Evolutionary conservation across 2,797 vertebrate genomes (phyloP).

Genomic region (Spinibarbus caldwelli): DNA sequence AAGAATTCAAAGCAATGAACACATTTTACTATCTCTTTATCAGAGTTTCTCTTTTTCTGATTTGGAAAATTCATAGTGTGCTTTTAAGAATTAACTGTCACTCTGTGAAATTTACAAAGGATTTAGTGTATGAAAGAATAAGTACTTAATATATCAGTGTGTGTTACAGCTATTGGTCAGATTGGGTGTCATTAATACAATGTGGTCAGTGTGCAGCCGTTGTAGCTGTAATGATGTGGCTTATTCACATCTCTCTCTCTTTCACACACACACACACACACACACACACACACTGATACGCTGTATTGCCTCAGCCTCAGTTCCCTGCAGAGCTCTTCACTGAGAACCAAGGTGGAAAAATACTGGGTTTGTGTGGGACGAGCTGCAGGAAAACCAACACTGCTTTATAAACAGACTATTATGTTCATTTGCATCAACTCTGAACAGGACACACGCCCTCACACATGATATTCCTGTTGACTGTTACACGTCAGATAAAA

Average conservation of each 20-base stretch:
- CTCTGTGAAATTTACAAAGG: background rate
- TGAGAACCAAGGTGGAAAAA: slow-evolving; percentile 27
- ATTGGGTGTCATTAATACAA: slow-evolving; percentile 68
- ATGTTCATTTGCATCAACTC: slow-evolving; percentile 9
- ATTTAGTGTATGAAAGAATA: background rate
- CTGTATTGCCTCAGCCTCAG: background rate
- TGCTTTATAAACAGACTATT: slow-evolving; percentile 33
- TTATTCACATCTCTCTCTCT: slow-evolving; percentile 1
- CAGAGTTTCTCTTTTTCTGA: background rate
- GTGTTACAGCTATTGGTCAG: slow-evolving; percentile 23
- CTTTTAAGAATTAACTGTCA: background rate
- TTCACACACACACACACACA: too few species aligned
- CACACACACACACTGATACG: background rate
- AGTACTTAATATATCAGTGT: background rate
- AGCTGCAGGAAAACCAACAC: slow-evolving; percentile 3
- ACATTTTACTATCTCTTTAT: background rate
- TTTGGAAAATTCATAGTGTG: background rate
- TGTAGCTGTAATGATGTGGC: slow-evolving; percentile 47
- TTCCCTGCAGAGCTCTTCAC: slow-evolving; percentile 7
- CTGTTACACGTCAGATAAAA: background rate
- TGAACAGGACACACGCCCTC: slow-evolving; percentile 1
- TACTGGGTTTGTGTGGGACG: slow-evolving; percentile 8
- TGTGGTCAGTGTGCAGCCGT: slow-evolving; percentile 73
- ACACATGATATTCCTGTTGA: background rate
- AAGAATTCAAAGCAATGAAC: background rate